Base-by-base conservation (phyloP, 2,113 vertebrate species). In the Candoia aspera region DNA sequence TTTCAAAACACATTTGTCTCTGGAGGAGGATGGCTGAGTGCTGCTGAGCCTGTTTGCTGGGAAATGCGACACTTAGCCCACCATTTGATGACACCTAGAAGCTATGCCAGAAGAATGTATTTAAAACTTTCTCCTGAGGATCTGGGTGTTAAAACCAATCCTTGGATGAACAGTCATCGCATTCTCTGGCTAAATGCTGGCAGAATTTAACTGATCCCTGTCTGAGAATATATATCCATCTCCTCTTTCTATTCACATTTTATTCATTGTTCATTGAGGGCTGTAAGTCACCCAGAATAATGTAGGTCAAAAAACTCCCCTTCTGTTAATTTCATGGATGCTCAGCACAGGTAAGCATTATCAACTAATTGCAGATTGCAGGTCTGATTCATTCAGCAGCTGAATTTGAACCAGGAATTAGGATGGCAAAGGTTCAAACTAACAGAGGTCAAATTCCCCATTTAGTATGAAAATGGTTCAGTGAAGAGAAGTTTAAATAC, bases 51-150 rank as follows among this genome's bases (percentile, higher is more conserved):
- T 92, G 92, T 57, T 90, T 0, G 0, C 17, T 24, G 11, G 42
- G 84, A 89, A 86, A 73, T 0, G 11, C 24, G 9, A n/a, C 42
- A 46, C 57, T 55, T 84, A 53, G 8, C 33, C 58, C 54, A 88
- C 58, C 0, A 0, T 37, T 68, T 42, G n/a, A 1, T 10, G 1
- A 24, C 90, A 86, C 53, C 21, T 0, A 0, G n/a, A 37, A 37
- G 8, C 42, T 58, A 24, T 0, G 0, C n/a, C 0, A 0, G 54
- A 73, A 12, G 29, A 91, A 55, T 88, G 19, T 53, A 1, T 3
- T 26, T 84, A 3, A 57, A 0, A 0, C 54, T 79, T 23, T 58
- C 90, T 91, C 0, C 0, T 24, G 57, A 37, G 68, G 86, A 26
- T 84, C 57, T 84, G 0, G 3, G 9, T 60, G 46, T 49, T 64